Conservation (phyloP, 2,797 vertebrate genomes). For the Parauchenoglanis punctatus region DNA sequence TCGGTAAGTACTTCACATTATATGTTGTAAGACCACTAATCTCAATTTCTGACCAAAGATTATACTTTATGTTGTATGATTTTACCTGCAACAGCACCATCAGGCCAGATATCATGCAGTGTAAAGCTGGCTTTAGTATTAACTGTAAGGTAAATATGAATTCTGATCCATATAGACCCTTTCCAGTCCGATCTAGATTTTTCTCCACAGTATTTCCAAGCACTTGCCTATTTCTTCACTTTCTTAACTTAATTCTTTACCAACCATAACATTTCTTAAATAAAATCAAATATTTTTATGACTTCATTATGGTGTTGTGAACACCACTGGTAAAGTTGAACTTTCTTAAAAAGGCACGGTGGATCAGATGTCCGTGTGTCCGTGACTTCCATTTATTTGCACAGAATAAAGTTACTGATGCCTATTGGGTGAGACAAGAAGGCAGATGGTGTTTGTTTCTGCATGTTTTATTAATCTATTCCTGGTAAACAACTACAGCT, state of each 20-base stretch:
- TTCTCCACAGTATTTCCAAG: background rate
- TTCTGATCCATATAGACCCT: background rate
- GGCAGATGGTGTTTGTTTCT: constrained; percentile 30
- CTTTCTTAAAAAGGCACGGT: background rate
- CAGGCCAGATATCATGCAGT: background rate
- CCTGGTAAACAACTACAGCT: constrained; percentile 7
- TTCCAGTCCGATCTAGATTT: background rate
- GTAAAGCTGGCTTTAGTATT: background rate
- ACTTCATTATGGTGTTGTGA: background rate
- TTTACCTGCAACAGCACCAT: background rate
- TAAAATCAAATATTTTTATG: background rate
- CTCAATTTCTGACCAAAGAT: background rate
- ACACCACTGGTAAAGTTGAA: background rate
- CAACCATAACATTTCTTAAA: background rate
- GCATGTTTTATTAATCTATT: constrained; percentile 24
- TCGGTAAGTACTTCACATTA: background rate
- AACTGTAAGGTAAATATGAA: background rate
- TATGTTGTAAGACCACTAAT: background rate
- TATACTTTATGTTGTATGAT: background rate
- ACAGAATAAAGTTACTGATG: background rate
- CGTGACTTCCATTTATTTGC: constrained; percentile 3
- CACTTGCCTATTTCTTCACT: background rate
- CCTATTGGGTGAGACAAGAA: constrained; percentile 16
- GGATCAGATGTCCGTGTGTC: background rate
- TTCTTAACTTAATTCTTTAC: background rate